These are phyloP conservation scores for Nesogale talazaci DNA, from an alignment of 2,113 vertebrate species.

Conservation along the genomic window DNA sequence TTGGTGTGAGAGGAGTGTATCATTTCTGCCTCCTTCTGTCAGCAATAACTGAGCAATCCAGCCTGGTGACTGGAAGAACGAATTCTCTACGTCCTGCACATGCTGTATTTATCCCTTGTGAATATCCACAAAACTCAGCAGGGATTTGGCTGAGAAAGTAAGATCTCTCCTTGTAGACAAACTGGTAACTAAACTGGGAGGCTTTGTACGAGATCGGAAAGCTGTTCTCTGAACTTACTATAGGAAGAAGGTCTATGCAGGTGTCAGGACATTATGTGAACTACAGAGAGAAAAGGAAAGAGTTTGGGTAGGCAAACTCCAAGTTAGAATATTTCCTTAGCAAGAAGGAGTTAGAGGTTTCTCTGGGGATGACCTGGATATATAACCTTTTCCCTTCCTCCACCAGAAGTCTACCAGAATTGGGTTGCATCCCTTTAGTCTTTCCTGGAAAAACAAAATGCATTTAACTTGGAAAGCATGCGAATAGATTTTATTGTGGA, in stretches of 20 bases:
- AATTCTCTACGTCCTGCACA: constrained; percentile 84
- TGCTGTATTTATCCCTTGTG: constrained; percentile 83
- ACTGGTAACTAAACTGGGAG: constrained; percentile 79
- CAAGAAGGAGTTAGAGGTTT: not conserved
- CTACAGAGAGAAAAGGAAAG: constrained; percentile 67
- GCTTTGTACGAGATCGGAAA: constrained; percentile 85
- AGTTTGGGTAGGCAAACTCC: constrained; percentile 59
- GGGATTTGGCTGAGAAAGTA: constrained; percentile 84
- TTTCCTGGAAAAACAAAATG: not conserved
- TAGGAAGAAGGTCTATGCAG: constrained; percentile 82
- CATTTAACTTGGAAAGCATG: not conserved
- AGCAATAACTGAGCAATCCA: constrained; percentile 78
- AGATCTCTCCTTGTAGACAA: constrained; percentile 79
- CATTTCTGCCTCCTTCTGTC: constrained; percentile 65
- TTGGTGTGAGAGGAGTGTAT: constrained; percentile 42
- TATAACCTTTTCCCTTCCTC: not conserved
- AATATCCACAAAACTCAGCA: constrained; percentile 84
- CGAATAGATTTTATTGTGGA: not conserved
- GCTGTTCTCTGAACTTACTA: constrained; percentile 83
- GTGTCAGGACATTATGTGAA: constrained; percentile 86
- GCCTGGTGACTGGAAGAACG: constrained; percentile 79
- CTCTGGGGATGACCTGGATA: not conserved
- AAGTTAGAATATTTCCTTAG: constrained; percentile 9
- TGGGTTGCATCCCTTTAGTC: not conserved
- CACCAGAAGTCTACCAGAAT: not conserved